phyloP scores from a whole-genome alignment of 2,797 vertebrate species.

The Pyrocephalus nanus region DNA sequence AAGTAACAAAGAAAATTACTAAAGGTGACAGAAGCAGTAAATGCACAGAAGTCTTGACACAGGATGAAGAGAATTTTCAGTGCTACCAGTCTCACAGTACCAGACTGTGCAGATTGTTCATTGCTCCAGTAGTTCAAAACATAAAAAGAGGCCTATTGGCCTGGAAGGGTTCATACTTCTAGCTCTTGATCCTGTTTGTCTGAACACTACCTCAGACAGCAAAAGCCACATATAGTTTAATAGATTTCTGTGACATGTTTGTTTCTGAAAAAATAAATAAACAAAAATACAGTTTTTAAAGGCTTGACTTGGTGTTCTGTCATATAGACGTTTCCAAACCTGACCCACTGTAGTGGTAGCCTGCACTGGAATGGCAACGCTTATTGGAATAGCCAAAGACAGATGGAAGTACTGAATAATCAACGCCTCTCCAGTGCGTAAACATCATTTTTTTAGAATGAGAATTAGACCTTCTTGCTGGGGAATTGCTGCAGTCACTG shows the following conservation, averaged over 20 bases:
- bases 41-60: slow-evolving; percentile 31
- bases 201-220: slow-evolving; percentile 56
- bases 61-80: slow-evolving; percentile 53
- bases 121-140: slow-evolving; percentile 61
- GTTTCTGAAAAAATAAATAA: slow-evolving; percentile 55
- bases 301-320: slow-evolving; percentile 74
- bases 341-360: slow-evolving; percentile 70
- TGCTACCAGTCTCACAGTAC: slow-evolving; percentile 74
- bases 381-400: slow-evolving; percentile 77
- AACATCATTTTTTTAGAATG: slow-evolving; percentile 84
- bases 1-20: slow-evolving; percentile 69
- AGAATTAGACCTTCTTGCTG: slow-evolving; percentile 82
- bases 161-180: slow-evolving; percentile 38
- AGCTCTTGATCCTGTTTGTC: slow-evolving; percentile 60
- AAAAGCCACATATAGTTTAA: slow-evolving; percentile 48
- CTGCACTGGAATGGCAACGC: slow-evolving; percentile 65
- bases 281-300: slow-evolving; percentile 71
- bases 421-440: slow-evolving; percentile 80
- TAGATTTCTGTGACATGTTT: slow-evolving; percentile 53
- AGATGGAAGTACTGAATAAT: slow-evolving; percentile 83
- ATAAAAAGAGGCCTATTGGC: slow-evolving; percentile 48
- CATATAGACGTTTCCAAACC: slow-evolving; percentile 88
- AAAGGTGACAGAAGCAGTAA: slow-evolving; percentile 48
- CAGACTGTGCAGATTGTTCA: slow-evolving; percentile 75
- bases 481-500: slow-evolving; percentile 73